Conservation (phyloP, 2,797 vertebrate genomes). For the Pangasius larnaudii region DNA sequence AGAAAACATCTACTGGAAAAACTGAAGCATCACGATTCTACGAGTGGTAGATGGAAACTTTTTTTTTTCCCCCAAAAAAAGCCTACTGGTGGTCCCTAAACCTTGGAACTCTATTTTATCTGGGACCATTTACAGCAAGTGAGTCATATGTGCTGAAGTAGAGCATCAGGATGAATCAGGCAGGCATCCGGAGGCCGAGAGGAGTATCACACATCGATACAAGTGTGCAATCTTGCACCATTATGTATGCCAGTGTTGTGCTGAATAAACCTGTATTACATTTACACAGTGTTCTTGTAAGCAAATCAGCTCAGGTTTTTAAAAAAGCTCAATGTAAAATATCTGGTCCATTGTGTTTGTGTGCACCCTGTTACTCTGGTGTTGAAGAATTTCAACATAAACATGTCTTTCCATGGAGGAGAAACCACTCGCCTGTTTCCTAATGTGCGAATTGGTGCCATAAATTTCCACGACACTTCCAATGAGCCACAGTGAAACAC, state of each 20-base stretch:
- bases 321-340: not conserved
- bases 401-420: not conserved
- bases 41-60: not conserved
- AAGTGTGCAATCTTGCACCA: too few species aligned
- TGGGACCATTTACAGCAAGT: not conserved
- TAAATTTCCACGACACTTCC: slow-evolving; percentile 24
- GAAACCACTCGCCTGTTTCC: not conserved
- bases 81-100: not conserved
- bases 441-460: not conserved
- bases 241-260: not conserved
- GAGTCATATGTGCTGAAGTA: not conserved
- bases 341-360: too few species aligned
- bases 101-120: not conserved
- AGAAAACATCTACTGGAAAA: not conserved
- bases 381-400: not conserved
- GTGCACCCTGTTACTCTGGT: not conserved
- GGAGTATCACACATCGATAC: not conserved
- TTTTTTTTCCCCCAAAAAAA: not conserved
- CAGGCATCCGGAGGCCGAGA: not conserved
- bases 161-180: not conserved
- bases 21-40: not conserved
- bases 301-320: not conserved
- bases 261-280: not conserved
- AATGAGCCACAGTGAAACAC: not conserved
- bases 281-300: not conserved